Evolutionary conservation across 2,797 vertebrate species (phyloP), one percentile per base, ranked within the genome.

Genomic region (Loriculus beryllinus): DNA sequence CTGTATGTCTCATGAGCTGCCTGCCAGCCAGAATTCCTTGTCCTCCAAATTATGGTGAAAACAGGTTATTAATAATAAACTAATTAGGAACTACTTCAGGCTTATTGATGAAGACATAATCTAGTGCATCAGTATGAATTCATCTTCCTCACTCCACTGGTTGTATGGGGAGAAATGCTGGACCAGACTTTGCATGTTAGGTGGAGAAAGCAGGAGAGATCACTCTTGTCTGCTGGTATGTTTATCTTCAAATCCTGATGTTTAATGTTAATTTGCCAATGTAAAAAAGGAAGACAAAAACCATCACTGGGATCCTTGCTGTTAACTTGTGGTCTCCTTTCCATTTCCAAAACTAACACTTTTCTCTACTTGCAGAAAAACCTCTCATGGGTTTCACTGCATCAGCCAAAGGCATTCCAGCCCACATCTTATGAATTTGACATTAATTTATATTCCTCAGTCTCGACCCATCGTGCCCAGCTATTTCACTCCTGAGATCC

Each of bases 21-120:
- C 89, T 89, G 82, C 84, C 80, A 89, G 82, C 84, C 80, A 89
- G 92, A 85, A 87, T 64, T 82, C 56, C 94, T 90, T 69, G 77
- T 83, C 78, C 81, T 90, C 56, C 92, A 81, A 82, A 17, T 93
- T 95, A 96, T 81, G 82, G 93, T 78, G 80, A 95, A 96, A 95
- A 86, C 29, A 65, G 80, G 71, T 92, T 85, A 95, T 78, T 86
- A 93, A 62, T 71, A 87, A 81, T 68, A 69, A 43, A 82, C 65
- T 86, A 88, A 91, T 65, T 92, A 87, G 63, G 67, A 86, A 86
- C 74, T 90, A 63, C 69, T 86, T 64, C 14, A 91, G 91, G 87
- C 78, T 83, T 93, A 88, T 56, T 78, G 84, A 59, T 7, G 1
- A 82, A 28, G 9, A 21, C 40, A 31, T 14, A 76, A 6, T 49